Evolutionary conservation across 2,888 invertebrate genomes (phyloP).

Genomic region (Caenorhabditis sp.): DNA sequence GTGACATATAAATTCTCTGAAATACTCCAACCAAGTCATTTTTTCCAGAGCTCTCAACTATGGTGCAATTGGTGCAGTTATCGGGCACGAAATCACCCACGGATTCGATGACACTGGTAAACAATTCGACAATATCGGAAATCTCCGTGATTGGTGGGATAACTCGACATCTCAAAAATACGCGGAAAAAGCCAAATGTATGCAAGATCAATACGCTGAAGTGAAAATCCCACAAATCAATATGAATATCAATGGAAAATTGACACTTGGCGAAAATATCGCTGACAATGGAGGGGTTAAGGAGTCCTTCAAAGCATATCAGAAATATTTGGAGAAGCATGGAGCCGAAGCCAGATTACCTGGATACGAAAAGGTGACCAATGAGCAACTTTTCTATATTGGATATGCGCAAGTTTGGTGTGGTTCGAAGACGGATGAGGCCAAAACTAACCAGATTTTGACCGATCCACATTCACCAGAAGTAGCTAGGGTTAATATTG

Average conservation of each 20-base stretch:
- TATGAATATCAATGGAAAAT: slow-evolving; percentile 65
- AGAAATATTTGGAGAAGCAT: slow-evolving; percentile 51
- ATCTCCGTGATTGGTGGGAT: slow-evolving; percentile 97
- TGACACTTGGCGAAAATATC: slow-evolving; percentile 72
- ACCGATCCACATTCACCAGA: slow-evolving; percentile 69
- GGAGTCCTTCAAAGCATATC: slow-evolving; percentile 62
- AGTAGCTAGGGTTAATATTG: slow-evolving; percentile 48
- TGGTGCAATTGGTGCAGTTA: slow-evolving; percentile 72
- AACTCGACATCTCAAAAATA: slow-evolving; percentile 87
- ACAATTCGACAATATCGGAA: slow-evolving; percentile 93
- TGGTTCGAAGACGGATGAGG: slow-evolving; percentile 62
- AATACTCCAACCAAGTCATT: too few relatives aligned
- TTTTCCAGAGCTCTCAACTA: slow-evolving; percentile 80
- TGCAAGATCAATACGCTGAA: slow-evolving; percentile 83
- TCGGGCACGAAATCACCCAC: slow-evolving; percentile 71
- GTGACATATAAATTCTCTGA: too few relatives aligned
- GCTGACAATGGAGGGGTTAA: slow-evolving; percentile 72
- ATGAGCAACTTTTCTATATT: slow-evolving; percentile 71
- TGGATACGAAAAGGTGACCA: slow-evolving; percentile 63
- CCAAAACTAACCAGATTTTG: slow-evolving; percentile 59
- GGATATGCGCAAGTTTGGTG: slow-evolving; percentile 71
- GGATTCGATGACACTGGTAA: slow-evolving; percentile 79
- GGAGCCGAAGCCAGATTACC: slow-evolving; percentile 66
- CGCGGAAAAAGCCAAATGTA: slow-evolving; percentile 86
- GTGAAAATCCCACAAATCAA: slow-evolving; percentile 37